Base-by-base conservation (phyloP, 2,797 vertebrate genomes). In the Ctenopoma multispine region DNA sequence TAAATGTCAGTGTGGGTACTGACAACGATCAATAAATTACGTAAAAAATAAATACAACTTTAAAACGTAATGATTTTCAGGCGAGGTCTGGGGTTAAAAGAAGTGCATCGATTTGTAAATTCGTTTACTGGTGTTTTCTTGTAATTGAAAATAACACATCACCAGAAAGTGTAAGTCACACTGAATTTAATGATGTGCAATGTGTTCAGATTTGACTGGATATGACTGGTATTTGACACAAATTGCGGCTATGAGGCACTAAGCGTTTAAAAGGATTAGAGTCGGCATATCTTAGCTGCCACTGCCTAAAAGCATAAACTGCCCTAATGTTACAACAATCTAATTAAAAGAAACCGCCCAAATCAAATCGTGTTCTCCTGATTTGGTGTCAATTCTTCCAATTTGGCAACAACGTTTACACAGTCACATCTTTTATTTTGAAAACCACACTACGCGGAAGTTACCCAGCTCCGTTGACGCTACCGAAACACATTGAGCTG, bases 341-440 rank as follows among this genome's bases (percentile, higher is more conserved):
- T 4, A 7, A 17, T 1, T 51, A 27, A 24, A 23, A 24, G 23
- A 27, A 50, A 7, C 1, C 3, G 24, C 49, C 15, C 7, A 4
- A 4, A 29, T 51, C 18, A 20, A 1, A 27, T 17, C 24, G 40
- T 15, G 15, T 27, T 1, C 18, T 0, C 4, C 10, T 4, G 3
- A 11, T 21, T 5, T 14, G 17, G 9, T 17, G 27, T 11, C 3
- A 36, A 36, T 7, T 5, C 4, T 2, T 7, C 17, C 17, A 34
- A 34, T 31, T 27, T 60, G 58, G 58, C 43, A 60, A 60, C 58
- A 8, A 1, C 0, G 7, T 4, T 20, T 13, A 4, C 7, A n/a
- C 5, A 2, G 18, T 3, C n/a, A 2, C n/a, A 7, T 24, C 51
- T 24, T 88, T 91, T 91, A 91, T 90, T 93, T 87, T 88, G 89